These are phyloP conservation scores for Parus major DNA, from an alignment of 2,113 vertebrate genomes.

Conservation along the genomic window DNA sequence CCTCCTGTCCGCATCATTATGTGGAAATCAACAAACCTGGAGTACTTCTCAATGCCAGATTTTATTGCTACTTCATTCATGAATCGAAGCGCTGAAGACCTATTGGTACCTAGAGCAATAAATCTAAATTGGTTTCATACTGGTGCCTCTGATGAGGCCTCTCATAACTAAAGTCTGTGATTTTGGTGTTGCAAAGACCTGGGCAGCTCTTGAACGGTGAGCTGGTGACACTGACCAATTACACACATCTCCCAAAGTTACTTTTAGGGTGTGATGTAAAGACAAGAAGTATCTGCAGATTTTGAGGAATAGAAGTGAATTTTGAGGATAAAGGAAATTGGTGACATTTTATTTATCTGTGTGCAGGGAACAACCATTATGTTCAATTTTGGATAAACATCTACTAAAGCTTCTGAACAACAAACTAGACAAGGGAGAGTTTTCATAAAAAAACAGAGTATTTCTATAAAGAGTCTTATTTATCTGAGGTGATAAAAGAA, in stretches of 20 bases:
- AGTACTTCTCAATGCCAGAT: neutral
- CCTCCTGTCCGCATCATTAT: accelerated
- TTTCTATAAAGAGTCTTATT: slow-evolving; percentile 21
- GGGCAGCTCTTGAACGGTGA: neutral
- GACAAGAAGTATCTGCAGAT: neutral
- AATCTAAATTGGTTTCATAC: neutral
- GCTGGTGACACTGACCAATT: neutral
- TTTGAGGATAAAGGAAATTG: neutral
- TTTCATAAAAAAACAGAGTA: neutral
- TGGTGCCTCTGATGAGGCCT: neutral
- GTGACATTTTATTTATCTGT: neutral
- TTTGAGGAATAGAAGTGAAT: neutral
- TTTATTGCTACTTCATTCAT: neutral
- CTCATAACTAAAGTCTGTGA: neutral
- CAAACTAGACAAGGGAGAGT: neutral
- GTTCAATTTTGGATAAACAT: neutral
- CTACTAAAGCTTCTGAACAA: neutral
- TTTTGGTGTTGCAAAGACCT: neutral
- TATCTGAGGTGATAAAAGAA: slow-evolving; percentile 20
- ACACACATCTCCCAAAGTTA: neutral
- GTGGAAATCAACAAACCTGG: neutral
- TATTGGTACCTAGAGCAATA: neutral
- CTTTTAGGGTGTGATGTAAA: neutral
- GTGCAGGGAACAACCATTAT: neutral
- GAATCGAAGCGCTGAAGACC: neutral